Conservation (phyloP, 2,113 vertebrate species). For the Telmatochromis bifrenatus region DNA sequence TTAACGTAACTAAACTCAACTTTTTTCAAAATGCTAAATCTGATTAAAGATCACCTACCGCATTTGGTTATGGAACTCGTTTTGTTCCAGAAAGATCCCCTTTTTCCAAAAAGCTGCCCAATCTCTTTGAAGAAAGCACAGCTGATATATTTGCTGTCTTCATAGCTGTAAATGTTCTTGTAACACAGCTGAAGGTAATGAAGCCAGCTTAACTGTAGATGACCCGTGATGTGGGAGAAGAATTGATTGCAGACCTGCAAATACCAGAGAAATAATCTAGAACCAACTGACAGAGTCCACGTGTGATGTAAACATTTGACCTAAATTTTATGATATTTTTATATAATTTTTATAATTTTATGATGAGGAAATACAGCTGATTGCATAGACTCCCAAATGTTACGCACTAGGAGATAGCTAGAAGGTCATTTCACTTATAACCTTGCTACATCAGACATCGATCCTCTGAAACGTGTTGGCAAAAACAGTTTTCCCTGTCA, state of each 20-base stretch:
- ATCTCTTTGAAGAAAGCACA: constrained; percentile 59
- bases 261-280: not conserved
- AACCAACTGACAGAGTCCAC: not conserved
- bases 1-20: not conserved
- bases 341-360: too few species aligned
- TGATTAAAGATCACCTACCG: constrained; percentile 14
- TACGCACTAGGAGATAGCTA: not conserved
- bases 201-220: not conserved
- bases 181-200: constrained; percentile 14
- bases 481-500: not conserved
- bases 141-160: not conserved
- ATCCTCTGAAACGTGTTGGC: not conserved
- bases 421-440: not conserved
- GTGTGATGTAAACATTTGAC: not conserved
- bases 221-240: not conserved
- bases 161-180: constrained; percentile 7
- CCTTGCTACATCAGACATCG: not conserved
- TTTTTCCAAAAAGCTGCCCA: not conserved
- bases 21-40: not conserved
- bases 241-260: constrained; percentile 12
- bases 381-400: not conserved
- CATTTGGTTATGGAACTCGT: constrained; percentile 40
- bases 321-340: not conserved
- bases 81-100: fast-evolving
- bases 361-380: not conserved